Evolutionary conservation across 2,888 invertebrate species (phyloP).

Genomic region (Spialia ferax): DNA sequence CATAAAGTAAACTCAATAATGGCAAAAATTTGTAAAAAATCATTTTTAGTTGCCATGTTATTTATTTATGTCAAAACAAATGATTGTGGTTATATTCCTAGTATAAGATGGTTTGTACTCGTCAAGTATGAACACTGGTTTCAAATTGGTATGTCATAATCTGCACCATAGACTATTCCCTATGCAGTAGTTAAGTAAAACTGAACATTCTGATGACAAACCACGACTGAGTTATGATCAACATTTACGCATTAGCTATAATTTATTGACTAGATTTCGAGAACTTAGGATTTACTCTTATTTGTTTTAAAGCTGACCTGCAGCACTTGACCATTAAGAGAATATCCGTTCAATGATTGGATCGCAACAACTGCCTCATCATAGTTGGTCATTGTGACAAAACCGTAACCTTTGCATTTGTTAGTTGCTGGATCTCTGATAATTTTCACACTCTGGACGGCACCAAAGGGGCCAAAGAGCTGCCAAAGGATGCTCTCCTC

Average conservation of each 20-base stretch:
- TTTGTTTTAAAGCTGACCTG: conserved; percentile 99
- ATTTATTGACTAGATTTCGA: conserved; percentile 84
- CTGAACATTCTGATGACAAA: conserved; percentile 70
- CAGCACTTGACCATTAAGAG: conserved; percentile 97
- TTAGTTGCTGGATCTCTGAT: conserved; percentile 98
- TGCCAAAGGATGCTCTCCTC: conserved; percentile 97
- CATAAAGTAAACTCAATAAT: conserved; percentile 31
- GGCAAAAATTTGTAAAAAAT: conserved; percentile 29
- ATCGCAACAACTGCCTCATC: conserved; percentile 98
- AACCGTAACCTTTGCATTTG: conserved; percentile 99
- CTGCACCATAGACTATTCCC: conserved; percentile 61
- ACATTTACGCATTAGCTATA: conserved; percentile 85
- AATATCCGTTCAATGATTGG: conserved; percentile 98
- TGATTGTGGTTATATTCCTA: conserved; percentile 48
- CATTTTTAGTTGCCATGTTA: conserved; percentile 22
- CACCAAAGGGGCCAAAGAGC: conserved; percentile 98
- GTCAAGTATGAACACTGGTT: conserved; percentile 60
- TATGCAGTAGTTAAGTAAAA: conserved; percentile 62
- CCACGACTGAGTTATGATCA: conserved; percentile 84
- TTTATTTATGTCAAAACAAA: conserved; percentile 20
- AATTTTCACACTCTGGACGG: conserved; percentile 98
- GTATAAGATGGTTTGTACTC: conserved; percentile 67
- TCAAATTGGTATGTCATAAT: conserved; percentile 67
- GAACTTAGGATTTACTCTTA: conserved; percentile 91
- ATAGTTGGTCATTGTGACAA: conserved; percentile 99